Base-by-base conservation (phyloP, 2,113 vertebrate genomes). In the Vanacampus margaritifer region DNA sequence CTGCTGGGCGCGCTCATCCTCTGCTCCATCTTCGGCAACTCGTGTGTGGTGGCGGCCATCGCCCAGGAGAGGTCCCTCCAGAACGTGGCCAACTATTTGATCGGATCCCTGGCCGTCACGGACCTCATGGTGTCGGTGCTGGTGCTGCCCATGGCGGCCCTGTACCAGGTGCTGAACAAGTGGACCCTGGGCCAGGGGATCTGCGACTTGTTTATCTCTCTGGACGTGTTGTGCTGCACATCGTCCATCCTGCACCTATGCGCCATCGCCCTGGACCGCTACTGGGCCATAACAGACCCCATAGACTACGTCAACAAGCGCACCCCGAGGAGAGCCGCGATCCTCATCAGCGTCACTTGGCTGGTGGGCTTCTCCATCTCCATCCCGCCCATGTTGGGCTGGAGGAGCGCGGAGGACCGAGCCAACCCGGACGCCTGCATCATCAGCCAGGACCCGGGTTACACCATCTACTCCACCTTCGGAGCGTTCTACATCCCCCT, bases 51-150 rank as follows among this genome's bases (percentile, higher is more conserved):
- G 75, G 94, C 96, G 0, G 96, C 96, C 70, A 97, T 99, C 80
- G 93, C 93, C 67, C 78, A 98, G 89, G 97, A 99, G 88, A 94
- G 96, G 80, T 95, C 94, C 78, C 94, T 99, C 83, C 97, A 99
- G 88, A 98, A 95, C 56, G 97, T 98, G 77, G 95, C 96, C 68
- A 98, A 98, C 91, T 99, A 98, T 86, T 92, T 99, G 65, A 98
- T 99, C 85, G 96, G 97, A 51, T 99, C 97, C 0, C 89, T 98
- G 88, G 97, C 97, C 3, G 94, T 99, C 67, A 96, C 97, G 61
- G 97, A 99, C 87, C 92, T 99, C 78, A 96, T 98, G 97, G 97
- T 99, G 56, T 99, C 97, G 41, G 95, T 99, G 61, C 89, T 99
- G 77, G 97, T 99, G 74, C 84, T 98, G 79, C 97, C 97, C 67